Evolutionary conservation across 2,888 invertebrate species (phyloP), one percentile per base, ranked within the genome.

Genomic region (Panzeria rudis): DNA sequence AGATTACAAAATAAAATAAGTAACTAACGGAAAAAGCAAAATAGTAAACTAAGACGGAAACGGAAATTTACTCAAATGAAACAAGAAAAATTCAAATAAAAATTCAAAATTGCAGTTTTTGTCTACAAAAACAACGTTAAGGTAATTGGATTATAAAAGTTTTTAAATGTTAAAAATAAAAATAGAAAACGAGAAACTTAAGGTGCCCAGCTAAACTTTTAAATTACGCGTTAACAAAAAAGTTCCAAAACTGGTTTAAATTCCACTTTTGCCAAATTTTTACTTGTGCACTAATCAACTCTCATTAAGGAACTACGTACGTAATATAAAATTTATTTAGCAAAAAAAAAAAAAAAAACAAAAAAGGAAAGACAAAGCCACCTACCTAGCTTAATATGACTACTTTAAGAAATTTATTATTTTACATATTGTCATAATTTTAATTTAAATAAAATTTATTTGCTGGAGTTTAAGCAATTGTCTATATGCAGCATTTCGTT

Each of bases 141-240:
- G 72, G 80, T 80, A 80, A 80, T 73, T 80, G 66, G 80, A 80
- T 80, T 72, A 80, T 59, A 69, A 80, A 80, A 73, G 72, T 80
- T 73, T 72, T 66, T 66, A 66, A 56, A 79, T 64, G 47, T 41
- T 41, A 17, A 44, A 54, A 71, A 11, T 38, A 61, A 52, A 47
- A 69, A 61, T 20, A 25, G 35, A 41, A 52, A 54, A 52, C 13
- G 23, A 78, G 47, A n/a, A 62, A 38, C 20, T 56, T 23, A 66
- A 66, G 79, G 72, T 80, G 79, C 25, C 62, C 79, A 66, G 56
- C 32, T 79, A 54, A 62, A 62, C 29, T 54, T 61, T 71, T 44
- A 79, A 79, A 79, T 47, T 56, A 64, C 32, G 41, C 8, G 8
- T 71, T 29, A 7, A 44, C 3, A 41, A 20, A 59, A 32, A 64